Base-by-base conservation (phyloP, 2,113 vertebrate genomes). In the Poeciliopsis occidentalis region DNA sequence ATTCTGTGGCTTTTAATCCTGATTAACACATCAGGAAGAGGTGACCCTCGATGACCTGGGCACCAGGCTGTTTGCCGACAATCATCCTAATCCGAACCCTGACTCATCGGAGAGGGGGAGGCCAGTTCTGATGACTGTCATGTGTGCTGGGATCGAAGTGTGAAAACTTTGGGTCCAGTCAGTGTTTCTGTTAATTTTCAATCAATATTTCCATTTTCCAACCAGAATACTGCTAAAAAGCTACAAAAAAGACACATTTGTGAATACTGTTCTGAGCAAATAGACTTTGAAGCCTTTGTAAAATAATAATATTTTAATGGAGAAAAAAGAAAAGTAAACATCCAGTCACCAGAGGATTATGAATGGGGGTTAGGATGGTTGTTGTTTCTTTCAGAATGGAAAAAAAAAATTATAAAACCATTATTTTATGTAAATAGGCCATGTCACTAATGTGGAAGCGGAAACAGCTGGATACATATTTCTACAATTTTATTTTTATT, bases 11-110 rank as follows among this genome's bases (percentile, higher is more conserved):
- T 84, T 92, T 81, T 90, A 93, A 93, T 91, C 91, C 92, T 89
- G 74, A 92, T 93, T 94, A 94, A 93, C 92, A 94, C 93, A 94
- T 94, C 93, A 94, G 94, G 92, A 71, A 94, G 88, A 77, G 86
- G 47, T 89, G 94, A 95, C 93, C 94, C 79, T 76, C 31, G 37
- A 86, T 86, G 93, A 95, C 93, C 94, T 72, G 84, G 91, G 87
- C 91, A 93, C 90, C 93, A 92, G 92, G 91, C 90, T 93, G 93
- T 91, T 91, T 86, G 89, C 87, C 74, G 88, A 94, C 93, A 94
- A 93, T 94, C 93, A 93, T 84, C 79, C 84, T 94, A 94, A 95
- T 94, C 91, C 85, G 3, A 67, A 67, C 60, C 82, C 71, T 29
- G 73, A 85, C 75, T 89, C 78, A 87, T 88, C 64, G 61, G n/a